Evolutionary conservation across 1,140 invertebrate genomes (phyloP).

Genomic region (Zaprionus lachaisei): DNA sequence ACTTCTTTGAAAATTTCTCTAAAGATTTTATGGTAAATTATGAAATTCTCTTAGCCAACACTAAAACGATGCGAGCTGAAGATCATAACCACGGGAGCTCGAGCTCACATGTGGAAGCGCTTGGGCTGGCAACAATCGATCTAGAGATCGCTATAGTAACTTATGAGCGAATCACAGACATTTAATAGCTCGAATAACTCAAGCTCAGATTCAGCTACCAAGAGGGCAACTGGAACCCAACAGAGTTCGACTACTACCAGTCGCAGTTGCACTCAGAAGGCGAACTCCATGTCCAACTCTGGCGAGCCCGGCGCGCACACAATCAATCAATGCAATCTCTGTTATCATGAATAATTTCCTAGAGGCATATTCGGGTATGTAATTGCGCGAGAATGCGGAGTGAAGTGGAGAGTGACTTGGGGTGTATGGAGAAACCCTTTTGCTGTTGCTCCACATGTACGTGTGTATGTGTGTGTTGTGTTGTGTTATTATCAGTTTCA

Average conservation of each 20-base stretch:
- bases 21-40: not conserved
- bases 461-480: not conserved
- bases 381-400: constrained; percentile 34
- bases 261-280: not conserved
- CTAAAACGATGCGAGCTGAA: constrained; percentile 1
- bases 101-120: constrained; percentile 57
- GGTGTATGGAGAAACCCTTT: constrained; percentile 48
- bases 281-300: constrained; percentile 22
- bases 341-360: constrained; percentile 82
- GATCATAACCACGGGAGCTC: constrained; percentile 38
- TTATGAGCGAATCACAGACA: constrained; percentile 76
- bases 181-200: constrained; percentile 78
- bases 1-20: too few species aligned
- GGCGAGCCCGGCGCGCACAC: constrained; percentile 56
- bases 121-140: constrained; percentile 64
- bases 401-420: constrained; percentile 29
- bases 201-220: constrained; percentile 46
- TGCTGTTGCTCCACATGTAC: constrained; percentile 30
- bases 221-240: constrained; percentile 18
- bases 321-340: constrained; percentile 81
- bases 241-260: constrained; percentile 1
- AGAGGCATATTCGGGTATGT: constrained; percentile 67
- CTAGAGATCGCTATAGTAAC: constrained; percentile 63
- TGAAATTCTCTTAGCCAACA: not conserved
- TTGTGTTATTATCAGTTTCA: constrained; percentile 64